Evolutionary conservation across 30 jellyfish, hydroid and myxozoan species (phyloP), one percentile per base, ranked within the genome.

Genomic region (Turritopsis dohrnii): DNA sequence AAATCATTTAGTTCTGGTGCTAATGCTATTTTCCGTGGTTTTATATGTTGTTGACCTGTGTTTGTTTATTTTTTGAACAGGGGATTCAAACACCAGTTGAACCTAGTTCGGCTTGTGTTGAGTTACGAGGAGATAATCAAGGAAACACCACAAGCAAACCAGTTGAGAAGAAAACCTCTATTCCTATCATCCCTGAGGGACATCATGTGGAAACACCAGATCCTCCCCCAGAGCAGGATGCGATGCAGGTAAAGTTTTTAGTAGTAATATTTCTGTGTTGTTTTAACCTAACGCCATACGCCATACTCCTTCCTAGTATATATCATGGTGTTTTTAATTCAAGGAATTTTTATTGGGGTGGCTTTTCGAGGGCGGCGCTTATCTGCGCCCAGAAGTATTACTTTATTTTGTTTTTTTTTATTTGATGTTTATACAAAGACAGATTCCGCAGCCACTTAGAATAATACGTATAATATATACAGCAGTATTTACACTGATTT

Each of bases 11-110:
- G n/a, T n/a, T n/a, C n/a, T n/a, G n/a, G n/a, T n/a, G n/a, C n/a
- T n/a, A n/a, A n/a, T n/a, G n/a, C n/a, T n/a, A n/a, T n/a, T 41
- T 5, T 41, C 13, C 13, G 13, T 41, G 60, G 60, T 41, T 3
- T 41, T 41, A 41, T 41, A 13, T 41, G 5, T 4, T 76, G 23
- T 28, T 26, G 22, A 72, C 52, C 22, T 76, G 22, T 28, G 1
- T 76, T 26, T 52, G 25, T 79, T 16, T 79, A 27, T 1, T 87
- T 53, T 30, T 25, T 21, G n/a, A n/a, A n/a, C 84, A 90, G 97
- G 97, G 97, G 20, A 86, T 89, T 87, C 97, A 90, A 27, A 90
- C 97, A 1, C 97, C 97, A 0, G 90, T 90, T 0, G 97, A 90
- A 71, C 89, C 89, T 25, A 82, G 72, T 71, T 85, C 93, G 54